Evolutionary conservation across 2,797 vertebrate genomes (phyloP).

Genomic region (Hephaestus fuliginosus): DNA sequence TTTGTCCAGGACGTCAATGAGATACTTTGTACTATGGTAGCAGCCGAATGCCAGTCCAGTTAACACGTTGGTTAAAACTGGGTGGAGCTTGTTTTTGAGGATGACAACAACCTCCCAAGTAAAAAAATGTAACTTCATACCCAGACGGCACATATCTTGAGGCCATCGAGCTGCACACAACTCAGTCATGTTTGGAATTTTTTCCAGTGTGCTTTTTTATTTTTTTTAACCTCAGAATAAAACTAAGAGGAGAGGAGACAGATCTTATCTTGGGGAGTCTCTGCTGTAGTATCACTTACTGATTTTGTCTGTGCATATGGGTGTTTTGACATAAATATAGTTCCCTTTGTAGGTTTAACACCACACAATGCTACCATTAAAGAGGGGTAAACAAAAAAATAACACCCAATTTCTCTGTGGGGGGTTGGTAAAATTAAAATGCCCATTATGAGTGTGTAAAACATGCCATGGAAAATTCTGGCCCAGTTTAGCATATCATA

Average conservation of each 20-base stretch:
- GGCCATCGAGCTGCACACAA: conserved; percentile 12
- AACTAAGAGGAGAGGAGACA: conserved; percentile 5
- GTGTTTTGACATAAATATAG: not conserved
- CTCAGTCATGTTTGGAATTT: not conserved
- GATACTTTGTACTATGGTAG: conserved; percentile 3
- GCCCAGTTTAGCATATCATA: conserved; percentile 40
- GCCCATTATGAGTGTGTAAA: conserved; percentile 26
- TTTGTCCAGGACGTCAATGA: conserved; percentile 15
- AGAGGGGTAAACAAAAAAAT: not conserved
- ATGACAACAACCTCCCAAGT: not conserved
- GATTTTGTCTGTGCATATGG: not conserved
- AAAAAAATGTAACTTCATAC: not conserved
- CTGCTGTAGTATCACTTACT: not conserved
- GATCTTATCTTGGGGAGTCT: conserved; percentile 10
- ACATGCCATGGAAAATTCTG: conserved; percentile 33
- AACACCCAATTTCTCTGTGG: not conserved
- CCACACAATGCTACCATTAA: not conserved
- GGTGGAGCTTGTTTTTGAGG: not conserved
- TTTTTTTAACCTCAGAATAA: not conserved
- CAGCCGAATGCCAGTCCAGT: not conserved
- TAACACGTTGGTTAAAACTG: not conserved
- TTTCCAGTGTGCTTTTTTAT: not conserved
- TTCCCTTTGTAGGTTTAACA: not conserved
- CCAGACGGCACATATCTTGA: conserved; percentile 11
- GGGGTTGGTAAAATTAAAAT: conserved; percentile 11